Base-by-base conservation (phyloP, 2,888 invertebrate genomes). In the Drosophila falleni region DNA sequence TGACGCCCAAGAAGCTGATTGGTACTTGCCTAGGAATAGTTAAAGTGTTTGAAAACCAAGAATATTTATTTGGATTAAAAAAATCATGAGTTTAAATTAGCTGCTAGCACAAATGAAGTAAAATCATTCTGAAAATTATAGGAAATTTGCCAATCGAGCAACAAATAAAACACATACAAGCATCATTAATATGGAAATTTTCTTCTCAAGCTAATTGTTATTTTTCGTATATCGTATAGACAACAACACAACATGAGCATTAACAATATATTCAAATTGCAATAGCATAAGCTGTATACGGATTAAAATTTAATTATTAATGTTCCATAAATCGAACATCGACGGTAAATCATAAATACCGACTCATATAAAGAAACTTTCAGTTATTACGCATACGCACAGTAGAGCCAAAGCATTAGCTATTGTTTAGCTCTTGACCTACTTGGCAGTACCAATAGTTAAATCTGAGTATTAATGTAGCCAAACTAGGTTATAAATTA, bases 81-180 rank as follows among this genome's bases (percentile, higher is more conserved):
- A 60, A 59, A 49, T 69, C 35, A 58, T 23, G 29, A 37, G 58
- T 16, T 16, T 3, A 41, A 39, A 19, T 64, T 49, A 23, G 23
- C 37, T 49, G 44, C 46, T 53, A 50, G 47, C 51, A 66, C 31
- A 71, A 64, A 46, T 39, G 23, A 46, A 63, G n/a, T 0, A 0
- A 63, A 39, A 63, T 33, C 15, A 51, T 60, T 50, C 2, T 39
- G 8, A 49, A 84, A 84, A 53, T 51, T 13, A 74, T 31, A 66
- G 41, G 53, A 37, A 60, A 66, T 49, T 53, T 26, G 46, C 84
- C 81, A 81, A 87, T 84, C 70, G 74, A 87, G 74, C 74, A 87
- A 84, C 84, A 87, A 70, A 86, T 77, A 77, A 77, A 80, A 74
- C 70, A 80, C 66, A 80, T 59, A 77, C 77, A 53, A 67, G 66